Conservation (phyloP, 2,797 vertebrate species). For the Poeciliopsis gracilis region DNA sequence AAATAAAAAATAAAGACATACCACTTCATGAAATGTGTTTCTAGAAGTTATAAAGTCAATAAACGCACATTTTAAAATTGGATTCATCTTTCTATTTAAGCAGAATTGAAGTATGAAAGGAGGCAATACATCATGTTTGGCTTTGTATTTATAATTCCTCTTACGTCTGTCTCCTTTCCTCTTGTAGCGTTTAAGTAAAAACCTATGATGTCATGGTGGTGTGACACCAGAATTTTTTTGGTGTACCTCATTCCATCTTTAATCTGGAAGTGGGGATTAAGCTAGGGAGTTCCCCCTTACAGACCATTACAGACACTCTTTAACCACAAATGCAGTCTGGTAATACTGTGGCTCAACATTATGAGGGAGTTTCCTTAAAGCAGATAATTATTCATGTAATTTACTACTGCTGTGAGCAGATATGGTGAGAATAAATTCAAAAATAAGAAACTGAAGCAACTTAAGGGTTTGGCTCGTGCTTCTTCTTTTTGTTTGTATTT, state of each 20-base stretch:
- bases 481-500: slow-evolving; percentile 9
- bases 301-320: slow-evolving; percentile 37
- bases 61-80: neutral
- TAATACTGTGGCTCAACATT: slow-evolving; percentile 27
- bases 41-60: neutral
- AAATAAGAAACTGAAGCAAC: neutral
- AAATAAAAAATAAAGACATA: neutral
- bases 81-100: neutral
- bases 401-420: slow-evolving; percentile 39
- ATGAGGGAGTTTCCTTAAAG: slow-evolving; percentile 50
- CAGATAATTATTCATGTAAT: slow-evolving; percentile 52
- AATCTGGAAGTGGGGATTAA: slow-evolving; percentile 53
- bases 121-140: neutral
- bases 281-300: slow-evolving; percentile 29
- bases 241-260: slow-evolving; percentile 49
- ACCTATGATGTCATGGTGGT: slow-evolving; percentile 44
- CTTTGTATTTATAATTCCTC: neutral
- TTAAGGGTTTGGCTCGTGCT: slow-evolving; percentile 12
- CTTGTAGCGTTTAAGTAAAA: slow-evolving; percentile 12
- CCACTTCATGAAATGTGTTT: neutral
- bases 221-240: slow-evolving; percentile 44
- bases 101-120: neutral
- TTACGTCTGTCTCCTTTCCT: neutral
- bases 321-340: slow-evolving; percentile 47
- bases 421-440: slow-evolving; percentile 31